phyloP scores from a whole-genome alignment of 2,113 vertebrate genomes.

The Lonchura striata region DNA sequence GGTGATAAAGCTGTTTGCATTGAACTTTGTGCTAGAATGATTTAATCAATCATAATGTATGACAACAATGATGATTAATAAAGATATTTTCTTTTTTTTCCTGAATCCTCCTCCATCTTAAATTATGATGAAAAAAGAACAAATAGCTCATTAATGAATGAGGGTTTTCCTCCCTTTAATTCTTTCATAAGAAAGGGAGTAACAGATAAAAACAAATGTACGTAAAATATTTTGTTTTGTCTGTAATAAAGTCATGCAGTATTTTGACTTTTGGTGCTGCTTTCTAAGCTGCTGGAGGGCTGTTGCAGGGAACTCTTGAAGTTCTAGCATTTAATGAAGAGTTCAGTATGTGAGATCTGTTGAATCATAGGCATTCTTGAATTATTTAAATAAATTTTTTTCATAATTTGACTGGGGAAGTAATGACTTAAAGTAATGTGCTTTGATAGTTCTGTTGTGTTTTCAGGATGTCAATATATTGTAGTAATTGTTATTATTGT shows the following conservation, averaged over 20 bases:
- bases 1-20: not conserved
- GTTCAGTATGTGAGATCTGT: not conserved
- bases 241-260: not conserved
- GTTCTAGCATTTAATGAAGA: not conserved
- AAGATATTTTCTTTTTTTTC: not conserved
- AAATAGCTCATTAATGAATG: not conserved
- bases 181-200: not conserved
- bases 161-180: not conserved
- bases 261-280: not conserved
- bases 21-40: not conserved
- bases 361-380: not conserved
- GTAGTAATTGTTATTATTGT: not conserved
- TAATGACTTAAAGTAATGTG: not conserved
- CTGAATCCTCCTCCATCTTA: not conserved
- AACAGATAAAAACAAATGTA: not conserved
- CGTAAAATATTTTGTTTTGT: not conserved
- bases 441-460: not conserved
- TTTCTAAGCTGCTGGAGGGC: not conserved
- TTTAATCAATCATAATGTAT: not conserved
- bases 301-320: not conserved
- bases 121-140: not conserved
- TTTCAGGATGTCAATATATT: not conserved
- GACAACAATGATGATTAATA: not conserved
- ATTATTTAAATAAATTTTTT: not conserved
- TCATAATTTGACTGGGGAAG: not conserved